These are phyloP conservation scores for Apodemia duryi DNA, from an alignment of 2,888 invertebrate species.

Conservation along the genomic window DNA sequence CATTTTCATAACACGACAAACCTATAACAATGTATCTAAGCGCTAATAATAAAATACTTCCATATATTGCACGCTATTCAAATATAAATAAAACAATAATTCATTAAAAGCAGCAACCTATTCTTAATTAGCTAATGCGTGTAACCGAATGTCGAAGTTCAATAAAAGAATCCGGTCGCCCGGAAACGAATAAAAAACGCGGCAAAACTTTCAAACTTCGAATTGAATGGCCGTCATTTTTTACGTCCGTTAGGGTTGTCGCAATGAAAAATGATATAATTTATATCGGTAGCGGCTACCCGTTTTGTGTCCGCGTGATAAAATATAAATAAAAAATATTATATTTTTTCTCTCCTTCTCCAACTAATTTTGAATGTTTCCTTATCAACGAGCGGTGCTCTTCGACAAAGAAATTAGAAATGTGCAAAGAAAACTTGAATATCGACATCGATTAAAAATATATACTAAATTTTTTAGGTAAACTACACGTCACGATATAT, in stretches of 20 bases:
- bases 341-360: conserved; percentile 69
- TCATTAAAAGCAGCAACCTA: conserved; percentile 25
- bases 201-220: conserved; percentile 74
- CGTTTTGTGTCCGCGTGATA: conserved; percentile 73
- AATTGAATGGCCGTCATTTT: conserved; percentile 76
- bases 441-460: conserved; percentile 38
- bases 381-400: conserved; percentile 76
- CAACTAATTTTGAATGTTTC: conserved; percentile 79
- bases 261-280: conserved; percentile 79
- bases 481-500: too few relatives aligned
- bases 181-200: conserved; percentile 78
- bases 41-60: not conserved
- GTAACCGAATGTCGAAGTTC: conserved; percentile 37
- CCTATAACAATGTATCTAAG: not conserved
- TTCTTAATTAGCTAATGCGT: conserved; percentile 20
- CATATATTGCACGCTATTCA: conserved; percentile 25
- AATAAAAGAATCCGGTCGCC: conserved; percentile 66
- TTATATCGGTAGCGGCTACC: conserved; percentile 76
- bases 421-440: conserved; percentile 30
- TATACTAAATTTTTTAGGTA: not conserved
- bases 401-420: conserved; percentile 65
- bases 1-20: too few relatives aligned
- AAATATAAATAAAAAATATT: conserved; percentile 74
- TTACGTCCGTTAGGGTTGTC: conserved; percentile 76
- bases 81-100: not conserved